Conservation (phyloP, 1,140 invertebrate species). For the Drosophila mauritiana region DNA sequence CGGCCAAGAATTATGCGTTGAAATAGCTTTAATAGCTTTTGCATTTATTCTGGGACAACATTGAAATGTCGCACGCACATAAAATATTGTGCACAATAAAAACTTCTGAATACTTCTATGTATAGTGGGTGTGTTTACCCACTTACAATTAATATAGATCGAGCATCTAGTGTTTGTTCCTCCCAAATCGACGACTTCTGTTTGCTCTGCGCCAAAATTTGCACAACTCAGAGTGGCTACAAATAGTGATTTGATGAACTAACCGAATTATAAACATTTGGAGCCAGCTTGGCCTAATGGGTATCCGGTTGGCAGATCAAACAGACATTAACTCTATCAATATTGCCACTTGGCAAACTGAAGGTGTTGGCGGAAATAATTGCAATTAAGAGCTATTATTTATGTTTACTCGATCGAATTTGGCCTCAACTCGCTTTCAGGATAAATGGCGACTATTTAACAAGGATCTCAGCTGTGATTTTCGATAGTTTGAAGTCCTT, state of each 20-base stretch:
- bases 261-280: conserved; percentile 49
- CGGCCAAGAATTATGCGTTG: conserved; percentile 7
- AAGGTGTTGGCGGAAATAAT: conserved; percentile 45
- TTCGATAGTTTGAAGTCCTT: not conserved
- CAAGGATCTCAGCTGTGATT: conserved; percentile 12
- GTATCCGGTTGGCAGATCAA: conserved; percentile 50
- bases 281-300: conserved; percentile 47
- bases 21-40: conserved; percentile 22
- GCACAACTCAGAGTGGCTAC: conserved; percentile 48
- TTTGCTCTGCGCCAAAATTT: conserved; percentile 35
- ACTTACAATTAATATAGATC: conserved; percentile 18
- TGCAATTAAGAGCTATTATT: conserved; percentile 57
- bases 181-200: conserved; percentile 18
- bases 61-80: conserved; percentile 29
- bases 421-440: not conserved
- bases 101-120: not conserved
- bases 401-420: conserved; percentile 48
- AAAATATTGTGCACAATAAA: conserved; percentile 9
- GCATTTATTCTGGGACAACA: conserved; percentile 21
- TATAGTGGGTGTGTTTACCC: conserved; percentile 6
- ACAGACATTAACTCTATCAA: conserved; percentile 48
- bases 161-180: conserved; percentile 31
- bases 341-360: conserved; percentile 53
- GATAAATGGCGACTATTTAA: not conserved
- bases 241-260: conserved; percentile 54